Evolutionary conservation across 2,888 invertebrate genomes (phyloP).

Genomic region (Philaethria dido): DNA sequence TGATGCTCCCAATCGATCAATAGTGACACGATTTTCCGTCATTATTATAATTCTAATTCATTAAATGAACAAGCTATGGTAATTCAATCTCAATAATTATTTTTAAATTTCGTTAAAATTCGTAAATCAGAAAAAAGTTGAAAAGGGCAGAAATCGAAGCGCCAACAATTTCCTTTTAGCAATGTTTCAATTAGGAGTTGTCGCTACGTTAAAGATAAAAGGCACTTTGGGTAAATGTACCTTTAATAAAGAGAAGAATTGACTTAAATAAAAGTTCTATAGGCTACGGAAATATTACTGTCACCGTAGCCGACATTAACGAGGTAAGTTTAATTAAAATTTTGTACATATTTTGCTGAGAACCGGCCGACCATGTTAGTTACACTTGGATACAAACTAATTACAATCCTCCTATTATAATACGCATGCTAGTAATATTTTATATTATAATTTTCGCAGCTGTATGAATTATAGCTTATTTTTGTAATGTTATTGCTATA

Average conservation of each 20-base stretch:
- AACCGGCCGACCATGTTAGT: slow-evolving; percentile 12
- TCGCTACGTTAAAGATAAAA: slow-evolving; percentile 28
- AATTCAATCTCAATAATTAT: neutral
- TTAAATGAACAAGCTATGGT: neutral
- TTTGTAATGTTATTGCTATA: too few species aligned
- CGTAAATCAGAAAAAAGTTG: neutral
- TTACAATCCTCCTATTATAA: slow-evolving; percentile 10
- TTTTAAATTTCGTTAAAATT: neutral
- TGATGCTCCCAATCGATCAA: too few species aligned
- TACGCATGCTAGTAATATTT: neutral
- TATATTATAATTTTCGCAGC: neutral
- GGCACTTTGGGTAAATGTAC: slow-evolving; percentile 33
- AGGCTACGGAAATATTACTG: slow-evolving; percentile 42
- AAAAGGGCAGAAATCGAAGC: slow-evolving; percentile 24
- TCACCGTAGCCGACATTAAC: slow-evolving; percentile 34
- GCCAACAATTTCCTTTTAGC: slow-evolving; percentile 37
- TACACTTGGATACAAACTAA: slow-evolving; percentile 1
- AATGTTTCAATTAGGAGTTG: slow-evolving; percentile 37
- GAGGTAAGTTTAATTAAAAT: slow-evolving; percentile 59
- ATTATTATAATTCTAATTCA: neutral
- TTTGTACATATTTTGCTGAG: slow-evolving; percentile 45
- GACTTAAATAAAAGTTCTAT: slow-evolving; percentile 35
- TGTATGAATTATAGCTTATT: too few species aligned
- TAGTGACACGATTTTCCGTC: neutral
- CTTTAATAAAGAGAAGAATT: slow-evolving; percentile 20